Evolutionary conservation across 1,140 invertebrate species (phyloP), one percentile per base, ranked within the genome.

Genomic region (Drosophila nasuta): DNA sequence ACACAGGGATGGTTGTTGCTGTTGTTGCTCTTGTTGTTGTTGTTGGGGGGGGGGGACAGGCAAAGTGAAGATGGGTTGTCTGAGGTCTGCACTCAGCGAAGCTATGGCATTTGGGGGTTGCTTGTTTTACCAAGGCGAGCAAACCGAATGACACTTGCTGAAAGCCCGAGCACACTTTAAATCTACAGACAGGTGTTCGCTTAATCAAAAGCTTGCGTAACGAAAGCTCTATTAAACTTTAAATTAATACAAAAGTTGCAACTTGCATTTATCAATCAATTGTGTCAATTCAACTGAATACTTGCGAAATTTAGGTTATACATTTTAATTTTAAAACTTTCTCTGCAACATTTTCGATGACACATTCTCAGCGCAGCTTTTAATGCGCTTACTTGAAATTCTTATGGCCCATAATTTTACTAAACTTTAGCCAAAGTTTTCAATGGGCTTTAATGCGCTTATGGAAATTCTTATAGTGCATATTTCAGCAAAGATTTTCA

Each of bases 41-140:
- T 20, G 20, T 20, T 7, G 5, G 1, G n/a, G n/a, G 20, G 17
- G 33, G 7, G 8, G 11, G 17, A 15, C 28, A 8, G 17, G 28
- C 28, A 8, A 41, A 5, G n/a, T 41, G 13, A 20, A n/a, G 10
- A 45, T 43, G 48, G 38, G 30, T 52, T 56, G 38, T 15, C 28
- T 62, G 11, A 46, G 52, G n/a, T 51, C 69, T 65, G 63, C 11
- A 48, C 56, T 56, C 30, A 15, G 13, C 51, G 35, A 30, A 13
- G 8, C 35, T 35, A 45, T 13, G 5, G 25, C 4, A n/a, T 69
- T 62, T 68, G 65, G 15, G 72, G 72, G 72, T 75, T 70, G 72
- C 33, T 75, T 69, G 35, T 54, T 48, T 25, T 20, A 38, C 49
- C 51, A 30, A 48, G 30, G 7, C 17, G 15, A n/a, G 48, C 33